Evolutionary conservation across 2,113 vertebrate species (phyloP).

Genomic region (Zapus hudsonius): DNA sequence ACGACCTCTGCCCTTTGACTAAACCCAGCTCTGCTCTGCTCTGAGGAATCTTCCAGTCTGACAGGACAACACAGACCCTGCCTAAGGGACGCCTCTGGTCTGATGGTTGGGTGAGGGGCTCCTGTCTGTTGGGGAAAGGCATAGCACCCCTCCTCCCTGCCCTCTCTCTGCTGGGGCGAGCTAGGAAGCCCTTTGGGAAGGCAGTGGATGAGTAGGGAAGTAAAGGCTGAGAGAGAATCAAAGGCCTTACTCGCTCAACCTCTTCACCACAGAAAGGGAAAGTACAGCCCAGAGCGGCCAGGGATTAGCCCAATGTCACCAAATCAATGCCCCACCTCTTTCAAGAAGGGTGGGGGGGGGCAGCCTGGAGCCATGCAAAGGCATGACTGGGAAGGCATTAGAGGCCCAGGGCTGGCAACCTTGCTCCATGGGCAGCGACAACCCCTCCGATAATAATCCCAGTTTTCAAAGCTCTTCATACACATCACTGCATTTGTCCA

Average conservation of each 20-base stretch:
- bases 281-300: not conserved
- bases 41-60: not conserved
- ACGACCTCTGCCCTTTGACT: not conserved
- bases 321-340: not conserved
- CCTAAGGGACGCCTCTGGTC: not conserved
- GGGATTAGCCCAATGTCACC: not conserved
- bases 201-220: not conserved
- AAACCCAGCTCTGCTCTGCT: not conserved
- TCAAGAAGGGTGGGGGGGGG: not conserved
- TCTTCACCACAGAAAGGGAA: constrained; percentile 23
- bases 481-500: not conserved
- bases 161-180: not conserved
- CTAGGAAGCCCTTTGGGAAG: not conserved
- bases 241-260: not conserved
- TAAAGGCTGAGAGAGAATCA: not conserved
- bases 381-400: not conserved
- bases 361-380: constrained; percentile 8
- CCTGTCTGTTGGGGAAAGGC: not conserved
- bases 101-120: not conserved
- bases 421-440: not conserved
- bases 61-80: not conserved
- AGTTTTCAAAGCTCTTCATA: constrained; percentile 32
- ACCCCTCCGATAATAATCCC: not conserved
- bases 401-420: not conserved
- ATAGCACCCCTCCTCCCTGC: not conserved